Evolutionary conservation across 2,113 vertebrate genomes (phyloP), one percentile per base, ranked within the genome.

Genomic region (Taxidea taxus): DNA sequence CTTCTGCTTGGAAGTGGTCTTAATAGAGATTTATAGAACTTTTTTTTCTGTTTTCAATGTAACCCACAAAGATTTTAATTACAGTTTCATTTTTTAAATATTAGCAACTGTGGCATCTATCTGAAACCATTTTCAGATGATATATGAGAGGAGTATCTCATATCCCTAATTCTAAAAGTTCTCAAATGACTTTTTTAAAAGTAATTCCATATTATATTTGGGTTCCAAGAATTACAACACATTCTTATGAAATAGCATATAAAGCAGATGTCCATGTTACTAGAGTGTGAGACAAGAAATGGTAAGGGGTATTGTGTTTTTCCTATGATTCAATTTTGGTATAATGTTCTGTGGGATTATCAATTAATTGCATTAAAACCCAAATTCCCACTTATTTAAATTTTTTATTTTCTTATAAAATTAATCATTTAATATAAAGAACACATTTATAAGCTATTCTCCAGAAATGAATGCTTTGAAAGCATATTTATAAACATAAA

Each of bases 71-170:
- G 13, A 87, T 89, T 89, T 82, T 81, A 80, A 81, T 64, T 91
- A 44, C 3, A 80, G 20, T 84, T 68, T 94, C 29, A 62, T 91
- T 95, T 89, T 89, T 81, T 56, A 49, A 93, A 93, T 66, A n/a
- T 1, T 25, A 12, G 3, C 31, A 87, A 87, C 66, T 64, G 54
- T 29, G 21, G 3, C 4, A 87, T 93, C 9, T 62, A 54, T 44
- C 72, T 89, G 18, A 20, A 96, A 91, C 3, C 8, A 15, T 75
- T 87, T 87, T 42, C n/a, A 56, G 87, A 47, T 44, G 16, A 62
- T 75, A 3, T 14, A 62, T 64, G 6, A 66, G 11, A 77, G 8
- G 49, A 11, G 20, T 31, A 6, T 34, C 54, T 90, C 37, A 70
- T 6, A 39, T 86, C 12, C 75, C 66, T 56, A 91, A 83, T 27